Evolutionary conservation across 1,140 invertebrate species (phyloP), one percentile per base, ranked within the genome.

Genomic region (Theocolax elegans): DNA sequence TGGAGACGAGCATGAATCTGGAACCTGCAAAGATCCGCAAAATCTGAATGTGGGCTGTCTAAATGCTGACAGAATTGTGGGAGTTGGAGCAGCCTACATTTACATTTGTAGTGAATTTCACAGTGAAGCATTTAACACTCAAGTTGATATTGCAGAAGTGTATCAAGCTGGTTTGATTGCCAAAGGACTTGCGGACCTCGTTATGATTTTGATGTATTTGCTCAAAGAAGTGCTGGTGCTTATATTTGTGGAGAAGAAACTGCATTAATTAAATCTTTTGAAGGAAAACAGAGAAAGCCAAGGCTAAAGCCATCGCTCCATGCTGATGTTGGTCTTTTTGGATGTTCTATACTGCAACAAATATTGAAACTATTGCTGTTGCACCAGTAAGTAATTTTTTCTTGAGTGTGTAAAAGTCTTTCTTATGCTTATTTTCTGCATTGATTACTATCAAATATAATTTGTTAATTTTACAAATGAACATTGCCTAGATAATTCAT

Each of bases 211-310:
- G 98, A 99, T 87, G 93, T 99, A 0, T 99, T 94, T 79, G 95
- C 99, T 77, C 97, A 99, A 84, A 90, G 97, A 60, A 98, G 98
- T 56, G 98, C 97, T 54, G 98, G 98, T 17, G 98, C 98, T 1
- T 99, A 99, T 80, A 99, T 99, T 81, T 99, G 98, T 87, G 98
- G 98, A 25, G 98, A 99, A 83, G 98, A 99, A 88, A 99, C 98
- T 0, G 97, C 98, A 8, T 87, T 99, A 3, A 99, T 99, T 80
- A 98, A 99, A 84, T 99, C 97, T 3, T 90, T 99, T 58, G 98
- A 99, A 87, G 98, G 98, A 3, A 99, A 99, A 83, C 96, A 99
- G 80, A 98, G 98, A 56, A 99, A 99, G 86, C 98, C 98, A 0
- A 90, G 98, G 48, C 87, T 99, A 65, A 99, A 99, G 89, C 98